These are phyloP conservation scores for Hoplostethus mediterraneus DNA, from an alignment of 2,797 vertebrate species.

Conservation along the genomic window DNA sequence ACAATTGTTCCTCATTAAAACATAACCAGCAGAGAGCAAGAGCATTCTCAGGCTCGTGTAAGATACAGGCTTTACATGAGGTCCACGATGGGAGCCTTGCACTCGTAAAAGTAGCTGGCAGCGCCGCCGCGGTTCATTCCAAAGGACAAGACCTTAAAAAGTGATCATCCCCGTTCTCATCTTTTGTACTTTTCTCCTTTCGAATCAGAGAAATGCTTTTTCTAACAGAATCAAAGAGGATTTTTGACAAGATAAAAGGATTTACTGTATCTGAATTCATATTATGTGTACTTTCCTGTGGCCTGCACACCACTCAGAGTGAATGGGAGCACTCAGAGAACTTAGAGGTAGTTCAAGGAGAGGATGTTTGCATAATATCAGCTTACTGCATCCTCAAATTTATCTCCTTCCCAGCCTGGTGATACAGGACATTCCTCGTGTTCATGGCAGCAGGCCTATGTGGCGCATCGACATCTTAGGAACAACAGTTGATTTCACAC, in stretches of 20 bases:
- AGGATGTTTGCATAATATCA: conserved; percentile 40
- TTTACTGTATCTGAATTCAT: conserved; percentile 74
- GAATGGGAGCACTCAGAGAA: conserved; percentile 64
- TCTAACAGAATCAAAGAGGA: conserved; percentile 73
- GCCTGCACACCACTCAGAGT: conserved; percentile 59
- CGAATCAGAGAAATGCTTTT: conserved; percentile 64
- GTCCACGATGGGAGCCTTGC: conserved; percentile 57
- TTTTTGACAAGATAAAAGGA: conserved; percentile 81
- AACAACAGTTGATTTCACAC: conserved; percentile 13
- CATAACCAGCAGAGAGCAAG: conserved; percentile 65
- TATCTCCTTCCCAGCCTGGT: conserved; percentile 20
- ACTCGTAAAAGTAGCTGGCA: conserved; percentile 44
- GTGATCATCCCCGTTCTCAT: conserved; percentile 67
- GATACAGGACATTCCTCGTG: conserved; percentile 4
- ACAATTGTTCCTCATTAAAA: conserved; percentile 82
- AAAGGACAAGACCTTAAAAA: conserved; percentile 64
- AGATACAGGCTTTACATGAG: conserved; percentile 64
- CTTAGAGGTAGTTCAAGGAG: conserved; percentile 63
- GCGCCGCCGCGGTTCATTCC: conserved; percentile 47
- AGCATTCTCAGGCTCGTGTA: conserved; percentile 54
- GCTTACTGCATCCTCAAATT: conserved; percentile 36
- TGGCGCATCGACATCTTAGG: conserved; percentile 17
- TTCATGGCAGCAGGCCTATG: background rate
- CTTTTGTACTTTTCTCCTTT: conserved; percentile 66
- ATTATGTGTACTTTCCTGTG: conserved; percentile 72